These are phyloP conservation scores for Melanchra persicariae DNA, from an alignment of 2,888 invertebrate genomes.

Conservation along the genomic window DNA sequence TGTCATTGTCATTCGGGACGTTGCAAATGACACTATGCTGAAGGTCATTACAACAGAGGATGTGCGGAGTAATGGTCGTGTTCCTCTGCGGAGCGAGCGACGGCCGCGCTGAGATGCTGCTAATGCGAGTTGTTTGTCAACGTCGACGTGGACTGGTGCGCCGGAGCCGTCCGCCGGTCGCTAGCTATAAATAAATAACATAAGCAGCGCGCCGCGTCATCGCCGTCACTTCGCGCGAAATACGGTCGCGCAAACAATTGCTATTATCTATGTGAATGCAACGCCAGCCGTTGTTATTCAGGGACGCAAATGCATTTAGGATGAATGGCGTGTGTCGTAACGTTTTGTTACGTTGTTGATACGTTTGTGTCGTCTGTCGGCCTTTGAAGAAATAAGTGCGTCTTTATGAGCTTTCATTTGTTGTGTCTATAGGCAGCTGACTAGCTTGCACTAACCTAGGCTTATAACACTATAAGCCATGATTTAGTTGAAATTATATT, in stretches of 20 bases:
- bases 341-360: conserved; percentile 60
- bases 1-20: conserved; percentile 67
- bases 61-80: conserved; percentile 76
- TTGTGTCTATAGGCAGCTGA: conserved; percentile 11
- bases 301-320: conserved; percentile 70
- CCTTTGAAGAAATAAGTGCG: conserved; percentile 25
- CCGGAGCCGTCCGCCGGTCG: conserved; percentile 71
- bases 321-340: conserved; percentile 74
- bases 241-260: conserved; percentile 72
- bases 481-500: background rate
- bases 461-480: too few species aligned
- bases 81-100: conserved; percentile 71
- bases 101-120: conserved; percentile 67
- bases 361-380: conserved; percentile 36
- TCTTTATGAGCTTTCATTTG: conserved; percentile 31
- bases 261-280: conserved; percentile 78
- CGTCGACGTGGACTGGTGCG: conserved; percentile 76
- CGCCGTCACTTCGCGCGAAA: conserved; percentile 70
- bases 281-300: conserved; percentile 69
- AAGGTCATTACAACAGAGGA: conserved; percentile 76
- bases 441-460: background rate
- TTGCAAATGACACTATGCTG: conserved; percentile 68
- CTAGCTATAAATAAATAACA: conserved; percentile 84
- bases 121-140: conserved; percentile 86
- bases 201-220: conserved; percentile 74